Conservation (phyloP, 2,888 invertebrate genomes). For the Drosophila ustulata region DNA sequence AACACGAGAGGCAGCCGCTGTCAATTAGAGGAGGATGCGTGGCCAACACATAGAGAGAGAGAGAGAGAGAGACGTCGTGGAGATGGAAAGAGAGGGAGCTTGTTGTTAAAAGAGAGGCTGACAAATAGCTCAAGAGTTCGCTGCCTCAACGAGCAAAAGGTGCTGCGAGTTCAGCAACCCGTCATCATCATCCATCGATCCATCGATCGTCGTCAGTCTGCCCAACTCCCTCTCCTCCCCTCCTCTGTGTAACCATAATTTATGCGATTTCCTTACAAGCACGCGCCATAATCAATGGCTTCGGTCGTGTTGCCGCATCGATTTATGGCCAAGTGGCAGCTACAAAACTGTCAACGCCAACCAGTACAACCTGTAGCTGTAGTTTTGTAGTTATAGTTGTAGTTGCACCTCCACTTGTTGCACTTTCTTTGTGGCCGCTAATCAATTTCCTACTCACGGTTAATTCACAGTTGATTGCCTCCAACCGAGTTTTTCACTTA, state of each 20-base stretch:
- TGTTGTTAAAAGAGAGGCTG: background rate
- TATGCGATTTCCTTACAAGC: constrained; percentile 73
- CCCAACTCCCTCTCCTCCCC: background rate
- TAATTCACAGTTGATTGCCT: constrained; percentile 36
- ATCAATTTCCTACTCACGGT: constrained; percentile 46
- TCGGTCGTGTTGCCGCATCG: constrained; percentile 36
- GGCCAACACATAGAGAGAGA: background rate
- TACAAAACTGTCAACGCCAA: constrained; percentile 66
- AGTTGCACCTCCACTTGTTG: constrained; percentile 1
- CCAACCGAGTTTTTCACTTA: constrained; percentile 19
- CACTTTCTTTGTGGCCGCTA: background rate
- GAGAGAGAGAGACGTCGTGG: background rate
- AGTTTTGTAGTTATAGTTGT: background rate
- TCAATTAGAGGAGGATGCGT: constrained; percentile 27
- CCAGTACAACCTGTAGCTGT: constrained; percentile 56
- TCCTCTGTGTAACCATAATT: constrained; percentile 46
- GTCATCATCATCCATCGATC: constrained; percentile 4
- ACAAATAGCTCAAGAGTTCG: background rate
- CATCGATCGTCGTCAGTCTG: constrained; percentile 2
- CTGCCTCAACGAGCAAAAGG: constrained; percentile 5
- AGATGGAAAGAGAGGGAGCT: no score
- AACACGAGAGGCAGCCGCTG: constrained; percentile 9
- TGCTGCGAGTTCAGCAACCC: constrained; percentile 28
- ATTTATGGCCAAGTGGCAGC: constrained; percentile 54
- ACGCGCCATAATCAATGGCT: constrained; percentile 59